Conservation (phyloP, 2,888 invertebrate genomes). For the Ctenicera cuprea region DNA sequence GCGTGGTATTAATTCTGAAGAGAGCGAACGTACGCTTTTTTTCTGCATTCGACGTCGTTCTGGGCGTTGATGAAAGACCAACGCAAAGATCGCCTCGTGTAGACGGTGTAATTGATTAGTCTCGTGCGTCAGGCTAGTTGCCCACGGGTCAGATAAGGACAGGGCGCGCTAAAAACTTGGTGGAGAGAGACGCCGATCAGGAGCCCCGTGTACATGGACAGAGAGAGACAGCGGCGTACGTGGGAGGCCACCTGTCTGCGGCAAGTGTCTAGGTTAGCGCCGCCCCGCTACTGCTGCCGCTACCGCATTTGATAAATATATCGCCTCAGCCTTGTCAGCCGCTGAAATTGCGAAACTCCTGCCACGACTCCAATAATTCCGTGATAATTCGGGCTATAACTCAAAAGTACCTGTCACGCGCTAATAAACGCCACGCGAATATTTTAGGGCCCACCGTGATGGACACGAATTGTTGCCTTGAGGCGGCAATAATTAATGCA, state of each 20-base stretch:
- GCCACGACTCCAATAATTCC: conserved; percentile 43
- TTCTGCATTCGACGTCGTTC: conserved; percentile 4
- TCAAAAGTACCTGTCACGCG: conserved; percentile 45
- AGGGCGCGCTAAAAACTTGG: conserved; percentile 49
- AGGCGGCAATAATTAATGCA: conserved; percentile 47
- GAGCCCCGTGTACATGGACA: conserved; percentile 35
- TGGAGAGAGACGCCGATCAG: conserved; percentile 49
- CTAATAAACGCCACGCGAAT: conserved; percentile 49
- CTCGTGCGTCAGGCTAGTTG: conserved; percentile 62
- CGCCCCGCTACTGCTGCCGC: conserved; percentile 58
- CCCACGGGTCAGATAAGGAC: conserved; percentile 61
- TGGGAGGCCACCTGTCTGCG: conserved; percentile 71
- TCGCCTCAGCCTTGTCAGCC: conserved; percentile 57
- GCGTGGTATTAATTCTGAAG: conserved; percentile 8
- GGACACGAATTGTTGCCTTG: conserved; percentile 46
- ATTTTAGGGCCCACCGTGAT: conserved; percentile 43
- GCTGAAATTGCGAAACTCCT: conserved; percentile 50
- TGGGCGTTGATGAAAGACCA: background rate
- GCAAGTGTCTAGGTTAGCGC: conserved; percentile 71
- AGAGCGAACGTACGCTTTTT: conserved; percentile 1
- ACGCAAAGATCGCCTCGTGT: conserved; percentile 53
- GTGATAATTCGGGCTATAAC: conserved; percentile 45
- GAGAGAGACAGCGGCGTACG: conserved; percentile 59
- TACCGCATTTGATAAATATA: conserved; percentile 67
- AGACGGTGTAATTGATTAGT: conserved; percentile 65